These are phyloP conservation scores for Bergia puertoricense DNA, from an alignment of 92 coral and sea anemone genomes.

Conservation along the genomic window DNA sequence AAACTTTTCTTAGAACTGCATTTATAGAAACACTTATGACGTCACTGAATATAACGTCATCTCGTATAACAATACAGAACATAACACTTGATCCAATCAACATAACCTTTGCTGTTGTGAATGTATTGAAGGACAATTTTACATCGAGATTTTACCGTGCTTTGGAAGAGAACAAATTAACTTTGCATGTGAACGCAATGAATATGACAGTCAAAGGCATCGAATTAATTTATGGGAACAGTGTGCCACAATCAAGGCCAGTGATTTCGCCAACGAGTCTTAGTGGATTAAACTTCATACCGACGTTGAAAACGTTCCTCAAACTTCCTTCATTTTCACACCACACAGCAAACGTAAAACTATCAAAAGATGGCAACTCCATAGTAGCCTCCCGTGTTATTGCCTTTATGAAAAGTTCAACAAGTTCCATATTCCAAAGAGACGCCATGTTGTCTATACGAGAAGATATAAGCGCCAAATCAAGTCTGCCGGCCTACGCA, in stretches of 20 bases:
- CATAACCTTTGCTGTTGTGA: constrained; percentile 19
- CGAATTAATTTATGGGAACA: background rate
- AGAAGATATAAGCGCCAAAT: constrained; percentile 52
- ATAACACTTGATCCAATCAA: constrained; percentile 19
- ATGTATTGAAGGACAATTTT: constrained; percentile 13
- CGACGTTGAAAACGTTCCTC: constrained; percentile 53
- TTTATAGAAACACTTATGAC: constrained; percentile 6
- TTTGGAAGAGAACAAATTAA: constrained; percentile 16
- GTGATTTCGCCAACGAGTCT: background rate
- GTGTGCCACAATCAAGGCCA: background rate
- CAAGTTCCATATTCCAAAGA: constrained; percentile 58
- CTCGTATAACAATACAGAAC: background rate
- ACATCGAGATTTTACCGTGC: constrained; percentile 15
- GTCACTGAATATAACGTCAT: background rate
- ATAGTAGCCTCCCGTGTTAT: constrained; percentile 67
- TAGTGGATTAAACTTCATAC: constrained; percentile 43
- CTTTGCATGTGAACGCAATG: background rate
- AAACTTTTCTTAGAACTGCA: constrained; percentile 3
- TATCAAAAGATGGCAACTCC: constrained; percentile 45
- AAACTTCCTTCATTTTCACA: constrained; percentile 38
- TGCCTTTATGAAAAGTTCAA: constrained; percentile 53
- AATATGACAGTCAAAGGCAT: constrained; percentile 5
- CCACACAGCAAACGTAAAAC: constrained; percentile 63
- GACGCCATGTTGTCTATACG: constrained; percentile 72
- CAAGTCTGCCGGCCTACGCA: constrained; percentile 55